Conservation (phyloP, 2,888 invertebrate genomes). For the Xestia c-nigrum region DNA sequence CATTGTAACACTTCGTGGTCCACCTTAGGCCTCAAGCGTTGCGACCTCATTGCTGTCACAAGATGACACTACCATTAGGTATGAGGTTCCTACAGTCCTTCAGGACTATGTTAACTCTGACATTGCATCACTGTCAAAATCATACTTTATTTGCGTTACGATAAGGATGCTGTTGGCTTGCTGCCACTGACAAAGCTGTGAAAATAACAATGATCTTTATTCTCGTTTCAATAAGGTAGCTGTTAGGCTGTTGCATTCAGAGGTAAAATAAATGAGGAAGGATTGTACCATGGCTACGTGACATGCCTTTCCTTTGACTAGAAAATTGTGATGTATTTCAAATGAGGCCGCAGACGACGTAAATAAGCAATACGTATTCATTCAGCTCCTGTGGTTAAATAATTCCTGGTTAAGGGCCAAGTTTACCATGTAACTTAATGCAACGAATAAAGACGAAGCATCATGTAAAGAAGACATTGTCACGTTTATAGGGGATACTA, state of each 20-base stretch:
- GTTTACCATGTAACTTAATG: constrained; percentile 18
- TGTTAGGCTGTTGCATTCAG: neutral
- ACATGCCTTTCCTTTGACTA: constrained; percentile 18
- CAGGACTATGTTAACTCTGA: neutral
- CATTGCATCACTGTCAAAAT: neutral
- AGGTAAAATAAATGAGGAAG: neutral
- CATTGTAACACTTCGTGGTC: constrained; percentile 1
- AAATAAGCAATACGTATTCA: constrained; percentile 53
- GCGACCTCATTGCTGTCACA: constrained; percentile 40
- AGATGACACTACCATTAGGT: constrained; percentile 33
- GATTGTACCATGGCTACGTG: constrained; percentile 1
- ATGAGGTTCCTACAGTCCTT: neutral
- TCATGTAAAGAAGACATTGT: constrained; percentile 9
- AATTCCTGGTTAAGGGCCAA: constrained; percentile 53
- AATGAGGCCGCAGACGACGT: constrained; percentile 28
- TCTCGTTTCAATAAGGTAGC: neutral
- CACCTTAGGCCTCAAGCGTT: constrained; percentile 17
- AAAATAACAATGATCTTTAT: neutral
- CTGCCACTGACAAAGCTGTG: neutral
- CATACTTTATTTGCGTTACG: neutral
- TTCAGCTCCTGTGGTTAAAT: constrained; percentile 10
- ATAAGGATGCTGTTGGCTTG: neutral
- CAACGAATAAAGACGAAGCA: constrained; percentile 7
- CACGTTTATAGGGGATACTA: neutral
- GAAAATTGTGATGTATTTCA: constrained; percentile 48